Percentiles rank a stretch among this genome's conserved stretches.
Conservation (phyloP, 2,888 invertebrate genomes). For the Leistus spinibarbis region DNA sequence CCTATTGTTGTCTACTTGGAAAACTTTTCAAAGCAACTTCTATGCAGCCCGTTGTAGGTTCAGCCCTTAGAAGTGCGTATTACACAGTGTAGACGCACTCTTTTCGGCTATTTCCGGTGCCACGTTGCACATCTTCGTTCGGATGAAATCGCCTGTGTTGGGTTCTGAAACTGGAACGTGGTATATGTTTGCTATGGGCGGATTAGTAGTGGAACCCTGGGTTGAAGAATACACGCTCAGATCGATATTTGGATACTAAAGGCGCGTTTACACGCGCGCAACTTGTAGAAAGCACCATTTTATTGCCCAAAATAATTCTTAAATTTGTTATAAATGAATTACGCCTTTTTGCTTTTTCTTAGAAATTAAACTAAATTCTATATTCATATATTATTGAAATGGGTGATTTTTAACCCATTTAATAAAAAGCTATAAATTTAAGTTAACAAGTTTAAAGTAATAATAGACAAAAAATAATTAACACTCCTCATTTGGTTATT, state of each 20-base stretch:
- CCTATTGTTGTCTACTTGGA: slow-evolving; percentile 31
- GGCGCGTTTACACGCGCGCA: slow-evolving; percentile 26
- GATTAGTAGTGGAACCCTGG: slow-evolving; percentile 16
- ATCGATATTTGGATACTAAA: slow-evolving; percentile 33
- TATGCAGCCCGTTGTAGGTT: not conserved
- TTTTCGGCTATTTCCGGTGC: slow-evolving; percentile 1
- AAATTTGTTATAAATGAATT: no score
- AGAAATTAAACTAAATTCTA: no score
- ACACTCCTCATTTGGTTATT: no score
- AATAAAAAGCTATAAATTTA: no score
- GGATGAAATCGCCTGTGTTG: slow-evolving; percentile 1
- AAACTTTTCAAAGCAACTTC: slow-evolving; percentile 30
- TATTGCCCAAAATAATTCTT: no score
- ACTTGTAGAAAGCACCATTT: not conserved
- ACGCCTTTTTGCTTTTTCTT: no score
- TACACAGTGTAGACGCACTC: not conserved
- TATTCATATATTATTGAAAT: no score
- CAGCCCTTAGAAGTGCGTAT: slow-evolving; percentile 2
- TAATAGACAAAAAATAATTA: no score
- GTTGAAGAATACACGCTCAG: slow-evolving; percentile 26
- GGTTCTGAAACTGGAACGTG: not conserved
- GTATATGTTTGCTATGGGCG: slow-evolving; percentile 12
- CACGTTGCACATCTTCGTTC: slow-evolving; percentile 9
- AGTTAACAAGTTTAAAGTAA: no score
- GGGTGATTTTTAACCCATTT: no score